These are phyloP conservation scores for Spinibarbus caldwelli DNA, from an alignment of 2,797 vertebrate genomes.

Conservation along the genomic window DNA sequence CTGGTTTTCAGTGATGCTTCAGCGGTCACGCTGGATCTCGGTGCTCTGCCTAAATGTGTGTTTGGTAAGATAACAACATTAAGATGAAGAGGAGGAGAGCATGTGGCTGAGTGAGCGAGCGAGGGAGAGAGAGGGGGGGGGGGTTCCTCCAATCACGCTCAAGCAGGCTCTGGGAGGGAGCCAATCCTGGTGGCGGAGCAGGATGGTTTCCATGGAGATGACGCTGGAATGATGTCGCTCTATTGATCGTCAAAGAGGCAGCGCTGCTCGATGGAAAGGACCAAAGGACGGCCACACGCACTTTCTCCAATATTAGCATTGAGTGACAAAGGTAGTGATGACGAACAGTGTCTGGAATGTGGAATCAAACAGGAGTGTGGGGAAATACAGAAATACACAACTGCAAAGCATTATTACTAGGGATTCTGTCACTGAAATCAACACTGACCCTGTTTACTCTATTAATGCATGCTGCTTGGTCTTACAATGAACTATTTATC, in stretches of 20 bases:
- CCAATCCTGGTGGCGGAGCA: conserved; percentile 74
- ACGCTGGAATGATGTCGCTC: conserved; percentile 85
- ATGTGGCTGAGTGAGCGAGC: conserved; percentile 69
- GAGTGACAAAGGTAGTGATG: conserved; percentile 39
- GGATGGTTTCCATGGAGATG: conserved; percentile 85
- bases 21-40: conserved; percentile 55
- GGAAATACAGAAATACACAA: not conserved
- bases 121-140: conserved; percentile 73
- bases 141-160: conserved; percentile 78
- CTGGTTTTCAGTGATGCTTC: conserved; percentile 60
- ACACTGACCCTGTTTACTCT: not conserved
- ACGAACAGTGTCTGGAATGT: conserved; percentile 22
- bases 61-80: conserved; percentile 65
- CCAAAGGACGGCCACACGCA: conserved; percentile 58
- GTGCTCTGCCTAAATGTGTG: conserved; percentile 67
- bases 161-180: conserved; percentile 72
- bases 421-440: not conserved
- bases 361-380: conserved; percentile 7
- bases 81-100: conserved; percentile 71
- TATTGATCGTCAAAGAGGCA: conserved; percentile 81
- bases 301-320: conserved; percentile 41
- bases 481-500: not conserved
- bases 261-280: conserved; percentile 69
- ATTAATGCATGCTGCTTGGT: not conserved
- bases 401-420: not conserved